A percentile compares a stretch with the other conserved stretches of the same genome.
Conservation (phyloP, 2,797 vertebrate genomes). For the Aulostomus chinensis region DNA sequence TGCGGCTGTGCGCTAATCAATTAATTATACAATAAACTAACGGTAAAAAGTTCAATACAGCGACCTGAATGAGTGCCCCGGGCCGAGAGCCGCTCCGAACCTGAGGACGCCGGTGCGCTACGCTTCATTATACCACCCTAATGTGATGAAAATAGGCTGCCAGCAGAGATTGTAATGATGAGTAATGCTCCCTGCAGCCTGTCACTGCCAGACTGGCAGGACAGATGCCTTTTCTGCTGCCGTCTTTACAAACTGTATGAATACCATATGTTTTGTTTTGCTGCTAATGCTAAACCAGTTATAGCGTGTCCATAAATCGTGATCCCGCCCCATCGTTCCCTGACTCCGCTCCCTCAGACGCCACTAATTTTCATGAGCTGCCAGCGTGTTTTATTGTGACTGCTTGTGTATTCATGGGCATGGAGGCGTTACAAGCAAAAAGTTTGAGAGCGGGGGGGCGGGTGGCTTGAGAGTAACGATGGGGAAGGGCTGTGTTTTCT, state of each 20-base stretch:
- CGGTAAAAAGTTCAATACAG: conserved; percentile 59
- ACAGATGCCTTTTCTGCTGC: conserved; percentile 54
- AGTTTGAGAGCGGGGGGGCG: conserved; percentile 33
- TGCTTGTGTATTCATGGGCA: conserved; percentile 45
- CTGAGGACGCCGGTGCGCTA: conserved; percentile 55
- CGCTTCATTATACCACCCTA: conserved; percentile 73
- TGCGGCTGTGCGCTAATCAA: conserved; percentile 33
- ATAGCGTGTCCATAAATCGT: conserved; percentile 40
- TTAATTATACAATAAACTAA: conserved; percentile 60
- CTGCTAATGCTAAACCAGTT: conserved; percentile 38
- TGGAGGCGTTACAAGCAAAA: conserved; percentile 48
- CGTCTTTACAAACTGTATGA: conserved; percentile 33
- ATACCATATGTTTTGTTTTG: conserved; percentile 62
- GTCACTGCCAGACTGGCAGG: conserved; percentile 60
- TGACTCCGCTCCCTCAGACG: conserved; percentile 24
- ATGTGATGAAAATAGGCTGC: conserved; percentile 77
- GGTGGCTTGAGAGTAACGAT: conserved; percentile 33
- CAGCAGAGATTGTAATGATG: conserved; percentile 75
- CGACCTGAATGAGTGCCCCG: conserved; percentile 52
- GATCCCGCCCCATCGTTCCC: conserved; percentile 29
- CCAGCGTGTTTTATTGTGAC: conserved; percentile 55
- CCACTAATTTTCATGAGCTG: conserved; percentile 59
- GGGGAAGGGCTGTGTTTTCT: conserved; percentile 52
- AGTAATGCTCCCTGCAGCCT: conserved; percentile 68
- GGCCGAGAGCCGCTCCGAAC: conserved; percentile 53